Evolutionary conservation across 2,888 invertebrate genomes (phyloP).

Genomic region (Ennomos fuscantarius): DNA sequence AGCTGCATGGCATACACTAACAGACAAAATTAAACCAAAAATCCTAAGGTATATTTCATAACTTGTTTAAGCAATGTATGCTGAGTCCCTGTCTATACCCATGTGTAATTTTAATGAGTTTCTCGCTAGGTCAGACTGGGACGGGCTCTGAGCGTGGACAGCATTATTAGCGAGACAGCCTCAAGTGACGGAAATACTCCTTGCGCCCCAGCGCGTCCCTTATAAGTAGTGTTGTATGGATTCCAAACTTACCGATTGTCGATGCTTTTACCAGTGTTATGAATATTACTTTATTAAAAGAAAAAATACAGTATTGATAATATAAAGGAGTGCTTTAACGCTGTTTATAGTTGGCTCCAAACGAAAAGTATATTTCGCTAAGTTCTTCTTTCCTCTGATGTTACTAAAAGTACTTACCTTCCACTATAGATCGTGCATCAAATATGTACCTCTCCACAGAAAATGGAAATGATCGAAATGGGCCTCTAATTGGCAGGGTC

Average conservation of each 20-base stretch:
- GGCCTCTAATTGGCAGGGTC: no score
- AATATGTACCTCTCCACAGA: no score
- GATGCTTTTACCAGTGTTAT: constrained; percentile 12
- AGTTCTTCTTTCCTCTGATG: no score
- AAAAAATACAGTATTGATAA: no score
- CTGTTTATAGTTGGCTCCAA: no score
- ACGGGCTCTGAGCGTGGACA: constrained; percentile 68
- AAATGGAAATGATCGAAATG: no score
- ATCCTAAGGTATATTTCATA: neutral
- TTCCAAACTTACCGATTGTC: constrained; percentile 17
- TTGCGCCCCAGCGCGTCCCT: constrained; percentile 55
- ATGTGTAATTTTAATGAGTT: constrained; percentile 83
- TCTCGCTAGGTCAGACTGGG: constrained; percentile 66
- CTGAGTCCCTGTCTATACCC: constrained; percentile 67
- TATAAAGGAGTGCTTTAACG: no score
- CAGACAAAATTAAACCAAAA: neutral
- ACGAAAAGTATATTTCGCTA: no score
- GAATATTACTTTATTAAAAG: no score
- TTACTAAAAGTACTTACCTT: no score
- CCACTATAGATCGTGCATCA: no score
- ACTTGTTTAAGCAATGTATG: constrained; percentile 5
- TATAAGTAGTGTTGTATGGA: constrained; percentile 54
- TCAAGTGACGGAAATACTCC: constrained; percentile 68
- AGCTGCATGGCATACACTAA: no score
- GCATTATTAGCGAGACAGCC: constrained; percentile 67